Evolutionary conservation across 2,113 vertebrate genomes (phyloP), one percentile per base, ranked within the genome.

Genomic region (Ceyx cyanopectus): DNA sequence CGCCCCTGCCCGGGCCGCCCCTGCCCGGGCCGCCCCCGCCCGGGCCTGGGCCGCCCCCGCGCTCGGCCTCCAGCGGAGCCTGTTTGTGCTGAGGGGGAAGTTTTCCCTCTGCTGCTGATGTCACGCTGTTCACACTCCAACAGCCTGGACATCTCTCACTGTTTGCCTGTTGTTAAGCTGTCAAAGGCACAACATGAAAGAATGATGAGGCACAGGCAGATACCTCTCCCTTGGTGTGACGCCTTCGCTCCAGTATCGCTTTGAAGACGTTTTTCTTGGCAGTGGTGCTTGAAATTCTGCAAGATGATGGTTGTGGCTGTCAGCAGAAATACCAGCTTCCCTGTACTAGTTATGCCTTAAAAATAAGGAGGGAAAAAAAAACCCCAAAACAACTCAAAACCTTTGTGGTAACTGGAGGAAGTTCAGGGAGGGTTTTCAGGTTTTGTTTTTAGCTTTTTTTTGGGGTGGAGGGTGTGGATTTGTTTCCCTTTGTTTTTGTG

Each of bases 121-220:
- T 81, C 75, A 56, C 62, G 22, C 34, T 78, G 81, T 74, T 89
- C 30, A 5, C 58, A 22, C 6, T 46, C 60, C 37, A 67, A 54
- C 32, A 70, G 75, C 79, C 57, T 60, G 22, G 78, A 69, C 57
- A 58, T 40, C 40, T 89, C 89, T 50, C 58, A 75, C 81, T 91
- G 60, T 91, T 86, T 43, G 82, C 78, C 84, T 72, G 68, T 32
- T 70, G 72, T 56, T 80, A 56, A 91, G 73, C 87, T 94, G 88
- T 89, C 87, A 91, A 53, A 83, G 48, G 51, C n/a, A 6, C 23
- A 63, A 34, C 65, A 29, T 69, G 56, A 63, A 61, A 89, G 57
- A 57, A 62, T 32, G 20, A 29, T 18, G 54, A 78, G 45, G 53
- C 72, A 11, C 1, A 77, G 75, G 61, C 43, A 89, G 46, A 57